Evolutionary conservation across 2,888 invertebrate genomes (phyloP).

Genomic region (Limnephilus auricula): DNA sequence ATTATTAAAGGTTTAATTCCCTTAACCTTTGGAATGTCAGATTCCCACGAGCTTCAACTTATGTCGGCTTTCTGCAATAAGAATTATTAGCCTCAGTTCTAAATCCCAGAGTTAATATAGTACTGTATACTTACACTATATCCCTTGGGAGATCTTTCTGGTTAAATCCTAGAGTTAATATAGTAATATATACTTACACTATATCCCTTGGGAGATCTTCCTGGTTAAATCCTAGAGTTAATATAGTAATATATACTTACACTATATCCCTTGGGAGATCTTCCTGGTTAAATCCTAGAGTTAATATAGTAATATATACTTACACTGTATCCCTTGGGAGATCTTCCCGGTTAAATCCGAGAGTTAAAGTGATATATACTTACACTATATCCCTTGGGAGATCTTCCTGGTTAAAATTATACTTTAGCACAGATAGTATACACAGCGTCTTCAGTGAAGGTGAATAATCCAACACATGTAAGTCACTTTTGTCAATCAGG

Average conservation of each 20-base stretch:
- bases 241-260: constrained; percentile 76
- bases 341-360: constrained; percentile 77
- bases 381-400: constrained; percentile 83
- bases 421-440: constrained; percentile 81
- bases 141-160: constrained; percentile 80
- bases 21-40: no score
- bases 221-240: no score
- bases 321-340: constrained; percentile 83
- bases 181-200: constrained; percentile 76
- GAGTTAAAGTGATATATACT: constrained; percentile 68
- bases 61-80: no score
- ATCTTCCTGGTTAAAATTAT: constrained; percentile 80
- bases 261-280: constrained; percentile 81
- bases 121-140: constrained; percentile 76
- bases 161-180: no score
- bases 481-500: constrained; percentile 89
- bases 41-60: no score
- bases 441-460: constrained; percentile 86
- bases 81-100: background rate
- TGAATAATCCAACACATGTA: constrained; percentile 88
- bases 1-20: no score
- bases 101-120: background rate
- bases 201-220: constrained; percentile 81
- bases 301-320: no score
- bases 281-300: constrained; percentile 81